Conservation (phyloP, 37 sponge, comb jelly and placozoan genomes). For the Oopsacas minuta region DNA sequence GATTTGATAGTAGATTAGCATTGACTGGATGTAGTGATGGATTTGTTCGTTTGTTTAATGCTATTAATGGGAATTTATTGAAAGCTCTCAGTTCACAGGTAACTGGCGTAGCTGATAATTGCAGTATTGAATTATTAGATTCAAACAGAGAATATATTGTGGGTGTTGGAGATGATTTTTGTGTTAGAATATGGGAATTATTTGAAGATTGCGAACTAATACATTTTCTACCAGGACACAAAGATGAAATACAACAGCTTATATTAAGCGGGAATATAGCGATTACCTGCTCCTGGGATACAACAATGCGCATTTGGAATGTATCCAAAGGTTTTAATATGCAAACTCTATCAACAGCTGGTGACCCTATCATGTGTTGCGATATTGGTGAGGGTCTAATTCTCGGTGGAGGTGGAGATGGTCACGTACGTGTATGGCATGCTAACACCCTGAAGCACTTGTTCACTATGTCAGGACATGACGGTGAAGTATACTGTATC, state of each 20-base stretch:
- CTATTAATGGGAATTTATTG: slow-evolving; percentile 27
- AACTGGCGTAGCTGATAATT: background rate
- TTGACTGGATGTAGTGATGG: slow-evolving; percentile 63
- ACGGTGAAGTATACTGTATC: slow-evolving; percentile 59
- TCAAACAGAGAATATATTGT: background rate
- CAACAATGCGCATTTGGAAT: slow-evolving; percentile 56
- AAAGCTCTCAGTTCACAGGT: background rate
- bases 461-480: slow-evolving; percentile 46
- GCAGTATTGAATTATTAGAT: slow-evolving; percentile 16
- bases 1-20: slow-evolving; percentile 24
- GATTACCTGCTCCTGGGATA: slow-evolving; percentile 61
- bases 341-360: slow-evolving; percentile 24
- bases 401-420: slow-evolving; percentile 70
- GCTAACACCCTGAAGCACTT: slow-evolving; percentile 23
- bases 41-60: slow-evolving; percentile 41
- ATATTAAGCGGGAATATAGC: slow-evolving; percentile 19
- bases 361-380: slow-evolving; percentile 45
- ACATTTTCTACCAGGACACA: background rate
- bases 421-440: slow-evolving; percentile 53
- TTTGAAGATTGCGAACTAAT: background rate
- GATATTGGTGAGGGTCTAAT: slow-evolving; percentile 12
- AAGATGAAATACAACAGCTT: background rate
- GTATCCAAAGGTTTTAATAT: slow-evolving; percentile 33
- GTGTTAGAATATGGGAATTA: background rate
- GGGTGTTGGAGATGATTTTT: background rate